These are phyloP conservation scores for Megaleporinus macrocephalus DNA, from an alignment of 2,113 vertebrate genomes.

Conservation along the genomic window DNA sequence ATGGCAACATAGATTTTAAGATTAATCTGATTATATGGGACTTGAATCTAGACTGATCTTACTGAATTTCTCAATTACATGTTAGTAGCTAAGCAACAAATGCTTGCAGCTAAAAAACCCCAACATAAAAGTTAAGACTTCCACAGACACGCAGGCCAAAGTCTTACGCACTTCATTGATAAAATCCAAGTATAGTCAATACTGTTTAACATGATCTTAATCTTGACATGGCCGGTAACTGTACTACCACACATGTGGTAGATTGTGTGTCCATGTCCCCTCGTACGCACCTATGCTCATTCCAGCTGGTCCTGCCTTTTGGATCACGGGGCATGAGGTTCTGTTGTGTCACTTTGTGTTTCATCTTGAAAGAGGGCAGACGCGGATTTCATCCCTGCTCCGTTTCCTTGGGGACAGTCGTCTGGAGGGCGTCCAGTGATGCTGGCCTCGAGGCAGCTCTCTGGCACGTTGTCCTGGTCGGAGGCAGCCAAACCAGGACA, in stretches of 20 bases:
- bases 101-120: too few relatives aligned
- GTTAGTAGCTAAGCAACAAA: not conserved
- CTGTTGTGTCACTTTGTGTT: constrained; percentile 4
- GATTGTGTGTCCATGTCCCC: not conserved
- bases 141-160: not conserved
- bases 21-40: not conserved
- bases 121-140: not conserved
- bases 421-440: constrained; percentile 49
- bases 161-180: not conserved
- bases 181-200: not conserved
- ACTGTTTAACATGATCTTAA: not conserved
- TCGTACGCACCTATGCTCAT: not conserved
- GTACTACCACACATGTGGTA: not conserved
- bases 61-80: not conserved
- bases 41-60: not conserved
- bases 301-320: not conserved
- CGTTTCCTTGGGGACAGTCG: constrained; percentile 27
- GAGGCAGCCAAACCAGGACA: constrained; percentile 61
- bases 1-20: not conserved
- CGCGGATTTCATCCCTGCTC: not conserved
- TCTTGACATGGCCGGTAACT: not conserved
- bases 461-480: constrained; percentile 56
- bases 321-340: not conserved
- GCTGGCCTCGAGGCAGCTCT: constrained; percentile 64
- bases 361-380: constrained; percentile 18